These are phyloP conservation scores for Hippocampus zosterae DNA, from an alignment of 2,113 vertebrate species.

Conservation along the genomic window DNA sequence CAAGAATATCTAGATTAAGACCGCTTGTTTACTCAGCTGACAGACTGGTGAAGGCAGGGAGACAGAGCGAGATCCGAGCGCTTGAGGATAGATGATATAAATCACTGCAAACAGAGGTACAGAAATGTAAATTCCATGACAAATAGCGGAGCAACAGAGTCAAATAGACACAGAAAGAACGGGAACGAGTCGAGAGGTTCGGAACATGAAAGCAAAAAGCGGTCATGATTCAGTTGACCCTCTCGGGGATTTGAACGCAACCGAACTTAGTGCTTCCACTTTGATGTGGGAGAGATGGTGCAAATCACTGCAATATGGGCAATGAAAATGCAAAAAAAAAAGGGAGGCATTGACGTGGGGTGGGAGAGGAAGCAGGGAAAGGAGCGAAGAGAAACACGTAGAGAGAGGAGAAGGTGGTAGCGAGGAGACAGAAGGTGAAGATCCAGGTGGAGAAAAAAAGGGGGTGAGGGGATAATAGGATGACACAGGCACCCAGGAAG, in stretches of 20 bases:
- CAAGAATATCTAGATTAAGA: constrained; percentile 20
- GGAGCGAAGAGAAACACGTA: not conserved
- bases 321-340: constrained; percentile 16
- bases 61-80: not conserved
- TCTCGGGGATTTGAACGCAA: constrained; percentile 26
- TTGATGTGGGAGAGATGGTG: constrained; percentile 41
- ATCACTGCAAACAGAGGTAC: not conserved
- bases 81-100: constrained; percentile 7
- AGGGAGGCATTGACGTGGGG: not conserved
- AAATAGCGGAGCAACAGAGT: constrained; percentile 9
- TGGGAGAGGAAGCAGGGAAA: not conserved
- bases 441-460: too few relatives aligned
- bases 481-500: constrained; percentile 5
- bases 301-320: constrained; percentile 38
- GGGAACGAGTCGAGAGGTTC: constrained; percentile 19
- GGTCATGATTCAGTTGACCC: constrained; percentile 39
- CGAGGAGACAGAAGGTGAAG: too few relatives aligned
- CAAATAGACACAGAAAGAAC: constrained; percentile 17
- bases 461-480: too few relatives aligned
- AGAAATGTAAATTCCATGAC: constrained; percentile 21
- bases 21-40: constrained; percentile 61
- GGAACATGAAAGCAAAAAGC: constrained; percentile 38
- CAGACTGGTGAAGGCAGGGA: constrained; percentile 10
- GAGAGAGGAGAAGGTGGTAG: not conserved
- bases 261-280: constrained; percentile 24